Percentiles rank a stretch among this genome's conserved stretches.
Conservation (phyloP, 2,113 vertebrate species). For the Gnathonemus longibarbis region DNA sequence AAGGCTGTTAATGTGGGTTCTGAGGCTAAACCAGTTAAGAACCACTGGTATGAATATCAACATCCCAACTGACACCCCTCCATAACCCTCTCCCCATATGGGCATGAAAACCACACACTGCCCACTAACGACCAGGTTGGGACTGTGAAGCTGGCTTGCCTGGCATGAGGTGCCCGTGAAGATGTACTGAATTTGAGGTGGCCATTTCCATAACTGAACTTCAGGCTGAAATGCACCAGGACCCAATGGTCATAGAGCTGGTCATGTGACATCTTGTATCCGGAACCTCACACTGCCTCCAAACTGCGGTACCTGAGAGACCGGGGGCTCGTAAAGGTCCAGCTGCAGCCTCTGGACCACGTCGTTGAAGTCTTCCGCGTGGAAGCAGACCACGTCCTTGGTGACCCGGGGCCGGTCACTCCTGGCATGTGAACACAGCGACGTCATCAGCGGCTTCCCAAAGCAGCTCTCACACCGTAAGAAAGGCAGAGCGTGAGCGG, state of each 20-base stretch:
- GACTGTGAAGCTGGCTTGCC: neutral
- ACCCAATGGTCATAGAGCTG: neutral
- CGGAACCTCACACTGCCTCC: neutral
- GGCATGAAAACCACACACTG: neutral
- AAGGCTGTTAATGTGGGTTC: neutral
- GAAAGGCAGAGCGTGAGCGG: neutral
- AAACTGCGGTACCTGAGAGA: constrained; percentile 77
- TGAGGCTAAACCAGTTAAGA: neutral
- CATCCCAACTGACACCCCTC: neutral
- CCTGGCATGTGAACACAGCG: constrained; percentile 47
- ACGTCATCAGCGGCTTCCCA: neutral
- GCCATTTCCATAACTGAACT: neutral
- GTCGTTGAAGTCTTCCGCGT: constrained; percentile 90
- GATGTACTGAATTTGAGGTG: neutral
- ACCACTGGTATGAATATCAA: neutral
- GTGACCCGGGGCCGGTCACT: constrained; percentile 85
- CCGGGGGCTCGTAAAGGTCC: constrained; percentile 91
- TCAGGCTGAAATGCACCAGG: neutral
- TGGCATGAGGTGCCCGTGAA: neutral
- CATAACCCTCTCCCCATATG: neutral
- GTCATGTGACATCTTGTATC: neutral
- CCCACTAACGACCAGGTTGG: neutral
- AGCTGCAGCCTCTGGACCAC: constrained; percentile 95
- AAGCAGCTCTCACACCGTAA: neutral
- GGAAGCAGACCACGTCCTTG: constrained; percentile 97